Conservation (phyloP, 2,888 invertebrate species). For the Scelioninae gen. 2 region DNA sequence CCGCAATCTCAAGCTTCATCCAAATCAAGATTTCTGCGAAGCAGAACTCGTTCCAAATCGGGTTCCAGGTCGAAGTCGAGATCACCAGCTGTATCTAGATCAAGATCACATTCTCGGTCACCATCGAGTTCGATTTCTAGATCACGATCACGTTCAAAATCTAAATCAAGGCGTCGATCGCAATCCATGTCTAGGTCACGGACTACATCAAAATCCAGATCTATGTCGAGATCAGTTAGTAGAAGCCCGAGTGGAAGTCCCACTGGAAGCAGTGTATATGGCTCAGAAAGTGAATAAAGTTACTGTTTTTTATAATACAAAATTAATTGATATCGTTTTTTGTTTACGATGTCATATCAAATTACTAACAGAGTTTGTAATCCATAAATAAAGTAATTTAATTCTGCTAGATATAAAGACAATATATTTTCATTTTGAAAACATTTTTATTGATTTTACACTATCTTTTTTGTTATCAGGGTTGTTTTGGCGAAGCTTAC, state of each 20-base stretch:
- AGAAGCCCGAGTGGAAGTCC: constrained; percentile 70
- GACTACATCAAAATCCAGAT: constrained; percentile 64
- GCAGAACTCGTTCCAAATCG: constrained; percentile 64
- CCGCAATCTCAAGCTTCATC: constrained; percentile 64
- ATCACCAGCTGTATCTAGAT: constrained; percentile 66
- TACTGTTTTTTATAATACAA: no score
- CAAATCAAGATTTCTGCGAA: constrained; percentile 66
- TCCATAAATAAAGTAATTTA: no score
- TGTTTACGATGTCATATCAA: no score
- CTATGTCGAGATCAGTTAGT: constrained; percentile 66
- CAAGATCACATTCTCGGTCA: constrained; percentile 69
- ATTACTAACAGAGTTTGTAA: no score
- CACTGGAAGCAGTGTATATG: constrained; percentile 69
- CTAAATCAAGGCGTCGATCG: constrained; percentile 64
- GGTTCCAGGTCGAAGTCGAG: constrained; percentile 69
- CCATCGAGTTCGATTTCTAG: constrained; percentile 64
- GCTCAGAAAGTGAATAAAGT: constrained; percentile 58
- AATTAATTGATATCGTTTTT: no score
- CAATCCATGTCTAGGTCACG: constrained; percentile 67
- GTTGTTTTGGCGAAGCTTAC: no score
- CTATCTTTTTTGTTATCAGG: no score
- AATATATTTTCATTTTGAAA: no score
- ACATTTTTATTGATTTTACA: no score
- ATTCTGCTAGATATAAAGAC: no score
- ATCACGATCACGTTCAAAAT: constrained; percentile 64